These are phyloP conservation scores for Plectropomus leopardus DNA, from an alignment of 2,113 vertebrate species.

Conservation along the genomic window DNA sequence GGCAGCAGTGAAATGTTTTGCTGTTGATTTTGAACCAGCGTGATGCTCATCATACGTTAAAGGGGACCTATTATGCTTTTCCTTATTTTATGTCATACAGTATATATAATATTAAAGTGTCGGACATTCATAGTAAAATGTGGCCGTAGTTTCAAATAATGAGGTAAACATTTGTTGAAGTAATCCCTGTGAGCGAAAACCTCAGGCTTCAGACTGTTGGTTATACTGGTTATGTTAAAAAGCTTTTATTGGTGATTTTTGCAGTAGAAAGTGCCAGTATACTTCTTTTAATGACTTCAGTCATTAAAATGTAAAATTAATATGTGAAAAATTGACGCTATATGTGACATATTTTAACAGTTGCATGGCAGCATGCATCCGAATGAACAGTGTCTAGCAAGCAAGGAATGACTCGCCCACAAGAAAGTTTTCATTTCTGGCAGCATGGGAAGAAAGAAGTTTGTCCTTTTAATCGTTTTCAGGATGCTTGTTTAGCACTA, in stretches of 20 bases:
- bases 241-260: too few relatives aligned
- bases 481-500: neutral
- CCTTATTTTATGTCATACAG: too few relatives aligned
- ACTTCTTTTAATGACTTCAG: too few relatives aligned
- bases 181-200: too few relatives aligned
- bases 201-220: too few relatives aligned
- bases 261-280: too few relatives aligned
- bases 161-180: too few relatives aligned
- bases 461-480: neutral
- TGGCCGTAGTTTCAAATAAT: too few relatives aligned
- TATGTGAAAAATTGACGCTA: neutral
- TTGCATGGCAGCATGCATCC: neutral
- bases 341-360: neutral
- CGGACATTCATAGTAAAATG: too few relatives aligned
- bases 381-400: neutral
- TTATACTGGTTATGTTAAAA: too few relatives aligned
- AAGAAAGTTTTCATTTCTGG: neutral
- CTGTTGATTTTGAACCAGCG: neutral
- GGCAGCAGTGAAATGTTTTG: neutral
- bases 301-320: neutral
- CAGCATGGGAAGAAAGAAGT: neutral
- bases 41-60: neutral
- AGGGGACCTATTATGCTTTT: too few relatives aligned
- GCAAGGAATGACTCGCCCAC: neutral
- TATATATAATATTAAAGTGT: too few relatives aligned